These are phyloP conservation scores for Brachyhypopomus occidentalis DNA, from an alignment of 2,113 vertebrate species.

Conservation along the genomic window DNA sequence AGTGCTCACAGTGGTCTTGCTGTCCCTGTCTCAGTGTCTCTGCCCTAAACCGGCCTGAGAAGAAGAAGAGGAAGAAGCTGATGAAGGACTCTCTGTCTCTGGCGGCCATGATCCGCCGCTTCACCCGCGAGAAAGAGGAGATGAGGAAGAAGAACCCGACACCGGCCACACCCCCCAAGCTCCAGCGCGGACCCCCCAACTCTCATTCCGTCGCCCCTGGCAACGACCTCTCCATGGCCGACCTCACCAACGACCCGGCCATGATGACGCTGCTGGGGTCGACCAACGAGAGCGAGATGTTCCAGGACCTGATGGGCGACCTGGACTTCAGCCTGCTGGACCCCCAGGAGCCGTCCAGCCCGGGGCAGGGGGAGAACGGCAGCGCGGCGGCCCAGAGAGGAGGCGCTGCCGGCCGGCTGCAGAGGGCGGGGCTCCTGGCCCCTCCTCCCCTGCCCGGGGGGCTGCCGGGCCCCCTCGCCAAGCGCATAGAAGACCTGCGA, in stretches of 20 bases:
- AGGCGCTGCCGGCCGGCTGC: constrained; percentile 68
- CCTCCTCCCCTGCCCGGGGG: constrained; percentile 85
- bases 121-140: constrained; percentile 94
- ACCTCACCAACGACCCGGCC: constrained; percentile 79
- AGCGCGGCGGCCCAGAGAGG: constrained; percentile 58
- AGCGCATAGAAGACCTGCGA: constrained; percentile 94
- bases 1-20: not conserved
- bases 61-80: constrained; percentile 95
- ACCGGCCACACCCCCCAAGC: constrained; percentile 44
- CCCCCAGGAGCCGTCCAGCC: constrained; percentile 86
- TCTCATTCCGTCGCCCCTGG: constrained; percentile 70
- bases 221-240: constrained; percentile 66
- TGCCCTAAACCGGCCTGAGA: constrained; percentile 91
- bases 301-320: constrained; percentile 93
- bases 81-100: constrained; percentile 92
- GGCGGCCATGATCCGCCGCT: constrained; percentile 94
- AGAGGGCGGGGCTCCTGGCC: constrained; percentile 53
- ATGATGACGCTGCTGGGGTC: constrained; percentile 92
- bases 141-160: constrained; percentile 81
- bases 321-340: constrained; percentile 94
- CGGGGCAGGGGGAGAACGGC: constrained; percentile 86
- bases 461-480: constrained; percentile 83
- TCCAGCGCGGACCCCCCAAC: constrained; percentile 42
- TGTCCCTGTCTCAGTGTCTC: constrained; percentile 74
- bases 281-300: constrained; percentile 87